Evolutionary conservation across 2,888 invertebrate species (phyloP).

Genomic region (Cosmorhoe ocellata): DNA sequence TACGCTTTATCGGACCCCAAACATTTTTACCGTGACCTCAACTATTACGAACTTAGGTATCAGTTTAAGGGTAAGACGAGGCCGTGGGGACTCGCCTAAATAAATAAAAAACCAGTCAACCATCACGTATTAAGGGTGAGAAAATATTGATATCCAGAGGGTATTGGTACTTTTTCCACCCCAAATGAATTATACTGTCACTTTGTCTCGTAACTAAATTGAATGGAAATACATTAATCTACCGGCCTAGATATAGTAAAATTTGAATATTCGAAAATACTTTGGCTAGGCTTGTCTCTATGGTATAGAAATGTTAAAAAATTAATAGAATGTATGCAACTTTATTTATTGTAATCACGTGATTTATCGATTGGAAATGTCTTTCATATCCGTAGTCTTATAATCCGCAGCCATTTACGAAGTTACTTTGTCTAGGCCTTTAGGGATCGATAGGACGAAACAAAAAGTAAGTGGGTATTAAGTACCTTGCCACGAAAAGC

Average conservation of each 20-base stretch:
- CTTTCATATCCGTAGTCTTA: too few species aligned
- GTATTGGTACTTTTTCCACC: constrained; percentile 24
- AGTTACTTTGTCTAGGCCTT: too few species aligned
- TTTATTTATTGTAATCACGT: too few species aligned
- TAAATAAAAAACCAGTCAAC: constrained; percentile 37
- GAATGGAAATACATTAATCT: constrained; percentile 16
- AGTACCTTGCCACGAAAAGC: too few species aligned
- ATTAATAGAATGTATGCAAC: too few species aligned
- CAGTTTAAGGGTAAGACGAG: constrained; percentile 28
- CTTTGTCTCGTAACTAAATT: constrained; percentile 12
- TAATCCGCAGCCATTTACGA: too few species aligned
- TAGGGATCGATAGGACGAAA: constrained; percentile 1
- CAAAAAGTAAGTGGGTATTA: too few species aligned
- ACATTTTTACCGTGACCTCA: constrained; percentile 27
- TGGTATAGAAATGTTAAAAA: too few species aligned
- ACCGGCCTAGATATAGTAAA: too few species aligned
- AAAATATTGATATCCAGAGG: constrained; percentile 34
- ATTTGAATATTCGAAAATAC: too few species aligned
- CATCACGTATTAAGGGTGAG: constrained; percentile 32
- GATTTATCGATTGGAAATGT: too few species aligned
- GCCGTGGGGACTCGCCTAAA: constrained; percentile 30
- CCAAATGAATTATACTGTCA: constrained; percentile 32
- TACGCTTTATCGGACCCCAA: constrained; percentile 18
- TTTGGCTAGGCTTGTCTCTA: too few species aligned
- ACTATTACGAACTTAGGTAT: constrained; percentile 36